These are phyloP conservation scores for Columba livia DNA, from an alignment of 2,113 vertebrate genomes.

Conservation along the genomic window DNA sequence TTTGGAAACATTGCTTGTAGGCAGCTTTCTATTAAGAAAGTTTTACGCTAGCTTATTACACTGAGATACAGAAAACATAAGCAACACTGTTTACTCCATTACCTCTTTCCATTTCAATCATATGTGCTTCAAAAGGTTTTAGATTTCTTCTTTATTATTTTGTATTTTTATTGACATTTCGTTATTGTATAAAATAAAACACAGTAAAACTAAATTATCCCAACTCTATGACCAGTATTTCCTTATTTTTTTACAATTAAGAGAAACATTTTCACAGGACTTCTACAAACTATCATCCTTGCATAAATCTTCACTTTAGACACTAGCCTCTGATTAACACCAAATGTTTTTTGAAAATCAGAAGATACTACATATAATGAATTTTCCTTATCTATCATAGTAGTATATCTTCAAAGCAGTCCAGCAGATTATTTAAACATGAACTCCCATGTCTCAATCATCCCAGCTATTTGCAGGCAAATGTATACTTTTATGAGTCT, in stretches of 20 bases:
- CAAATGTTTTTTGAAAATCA: background rate
- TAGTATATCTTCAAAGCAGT: constrained; percentile 12
- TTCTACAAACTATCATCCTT: background rate
- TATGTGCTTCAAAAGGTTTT: background rate
- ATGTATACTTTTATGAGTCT: background rate
- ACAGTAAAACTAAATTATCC: background rate
- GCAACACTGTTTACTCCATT: background rate
- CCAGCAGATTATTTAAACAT: background rate
- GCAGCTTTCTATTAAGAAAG: background rate
- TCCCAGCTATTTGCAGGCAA: background rate
- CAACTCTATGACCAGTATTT: background rate
- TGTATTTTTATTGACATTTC: background rate
- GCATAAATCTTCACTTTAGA: constrained; percentile 20
- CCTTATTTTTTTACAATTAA: background rate
- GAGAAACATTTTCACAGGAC: background rate
- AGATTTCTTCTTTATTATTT: background rate
- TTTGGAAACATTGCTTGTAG: background rate
- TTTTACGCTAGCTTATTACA: background rate
- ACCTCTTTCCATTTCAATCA: background rate
- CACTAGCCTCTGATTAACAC: background rate
- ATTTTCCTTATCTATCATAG: constrained; percentile 24
- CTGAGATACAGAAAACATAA: background rate
- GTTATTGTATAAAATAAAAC: background rate
- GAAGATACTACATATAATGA: background rate
- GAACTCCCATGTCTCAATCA: background rate